These are phyloP conservation scores for Xyrichtys novacula DNA, from an alignment of 2,797 vertebrate genomes.

Conservation along the genomic window DNA sequence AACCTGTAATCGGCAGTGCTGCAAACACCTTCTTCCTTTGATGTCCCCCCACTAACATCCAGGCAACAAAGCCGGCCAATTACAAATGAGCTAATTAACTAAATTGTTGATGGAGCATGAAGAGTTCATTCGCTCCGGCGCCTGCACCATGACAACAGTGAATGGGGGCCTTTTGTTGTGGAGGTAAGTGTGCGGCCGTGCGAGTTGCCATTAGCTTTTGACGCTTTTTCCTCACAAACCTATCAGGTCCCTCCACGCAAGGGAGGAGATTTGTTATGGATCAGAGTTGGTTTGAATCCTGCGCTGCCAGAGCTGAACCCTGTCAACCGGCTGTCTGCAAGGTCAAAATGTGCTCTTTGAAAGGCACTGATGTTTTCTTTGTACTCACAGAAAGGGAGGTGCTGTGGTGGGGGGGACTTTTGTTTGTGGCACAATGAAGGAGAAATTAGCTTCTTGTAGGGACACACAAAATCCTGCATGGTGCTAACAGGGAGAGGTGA, in stretches of 20 bases:
- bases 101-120: conserved; percentile 99
- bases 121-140: conserved; percentile 98
- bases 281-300: conserved; percentile 64
- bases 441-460: not conserved
- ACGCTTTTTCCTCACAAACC: conserved; percentile 76
- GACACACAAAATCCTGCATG: not conserved
- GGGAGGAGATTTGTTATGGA: conserved; percentile 71
- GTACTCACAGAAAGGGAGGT: conserved; percentile 21
- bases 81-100: conserved; percentile 99
- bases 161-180: conserved; percentile 87
- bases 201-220: conserved; percentile 90
- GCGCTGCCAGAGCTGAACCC: conserved; percentile 53
- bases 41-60: conserved; percentile 96
- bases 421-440: conserved; percentile 23
- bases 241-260: conserved; percentile 72
- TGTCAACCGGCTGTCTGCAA: conserved; percentile 64
- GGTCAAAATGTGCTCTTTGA: conserved; percentile 64
- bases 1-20: conserved; percentile 90
- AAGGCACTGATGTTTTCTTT: conserved; percentile 54
- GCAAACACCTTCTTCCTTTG: conserved; percentile 98
- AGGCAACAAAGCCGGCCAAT: conserved; percentile 98
- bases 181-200: conserved; percentile 90
- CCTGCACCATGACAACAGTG: conserved; percentile 98
- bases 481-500: conserved; percentile 5
- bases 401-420: conserved; percentile 4